A percentile compares a stretch with the other conserved stretches of the same genome.
Conservation (phyloP, 2,888 invertebrate species). For the Erebia palarica region DNA sequence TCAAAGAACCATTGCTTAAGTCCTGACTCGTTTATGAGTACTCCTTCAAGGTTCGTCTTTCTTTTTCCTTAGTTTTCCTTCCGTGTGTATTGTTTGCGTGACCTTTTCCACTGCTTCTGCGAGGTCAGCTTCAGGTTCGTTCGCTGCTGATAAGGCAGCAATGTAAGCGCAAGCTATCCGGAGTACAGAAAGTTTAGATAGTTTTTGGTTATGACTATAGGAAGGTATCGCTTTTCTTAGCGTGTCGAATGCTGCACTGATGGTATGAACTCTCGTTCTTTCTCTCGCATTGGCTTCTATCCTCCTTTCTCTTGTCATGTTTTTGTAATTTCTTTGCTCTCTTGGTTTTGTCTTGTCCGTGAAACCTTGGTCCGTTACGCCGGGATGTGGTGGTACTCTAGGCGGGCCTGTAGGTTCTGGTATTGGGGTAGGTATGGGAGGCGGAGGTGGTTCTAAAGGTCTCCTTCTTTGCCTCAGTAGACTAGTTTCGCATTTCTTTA, state of each 20-base stretch:
- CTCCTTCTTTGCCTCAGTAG: slow-evolving; percentile 63
- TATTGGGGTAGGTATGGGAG: slow-evolving; percentile 54
- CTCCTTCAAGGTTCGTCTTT: slow-evolving; percentile 85
- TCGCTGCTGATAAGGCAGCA: slow-evolving; percentile 90
- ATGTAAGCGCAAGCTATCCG: slow-evolving; percentile 97
- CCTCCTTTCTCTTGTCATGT: slow-evolving; percentile 95
- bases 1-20: slow-evolving; percentile 35
- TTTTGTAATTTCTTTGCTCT: slow-evolving; percentile 95
- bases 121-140: slow-evolving; percentile 86
- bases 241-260: slow-evolving; percentile 97
- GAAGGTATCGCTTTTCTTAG: slow-evolving; percentile 92
- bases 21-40: slow-evolving; percentile 16
- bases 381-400: slow-evolving; percentile 81
- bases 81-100: slow-evolving; percentile 96
- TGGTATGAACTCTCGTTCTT: slow-evolving; percentile 95
- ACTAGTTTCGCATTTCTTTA: slow-evolving; percentile 72
- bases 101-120: slow-evolving; percentile 92
- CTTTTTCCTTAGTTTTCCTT: slow-evolving; percentile 93
- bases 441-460: slow-evolving; percentile 61
- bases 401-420: slow-evolving; percentile 64
- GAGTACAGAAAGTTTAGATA: slow-evolving; percentile 95
- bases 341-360: slow-evolving; percentile 64
- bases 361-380: slow-evolving; percentile 59
- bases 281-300: slow-evolving; percentile 98
- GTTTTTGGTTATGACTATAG: slow-evolving; percentile 95